phyloP scores from a whole-genome alignment of 2,113 vertebrate genomes.

The Chlorodrepanis virens region DNA sequence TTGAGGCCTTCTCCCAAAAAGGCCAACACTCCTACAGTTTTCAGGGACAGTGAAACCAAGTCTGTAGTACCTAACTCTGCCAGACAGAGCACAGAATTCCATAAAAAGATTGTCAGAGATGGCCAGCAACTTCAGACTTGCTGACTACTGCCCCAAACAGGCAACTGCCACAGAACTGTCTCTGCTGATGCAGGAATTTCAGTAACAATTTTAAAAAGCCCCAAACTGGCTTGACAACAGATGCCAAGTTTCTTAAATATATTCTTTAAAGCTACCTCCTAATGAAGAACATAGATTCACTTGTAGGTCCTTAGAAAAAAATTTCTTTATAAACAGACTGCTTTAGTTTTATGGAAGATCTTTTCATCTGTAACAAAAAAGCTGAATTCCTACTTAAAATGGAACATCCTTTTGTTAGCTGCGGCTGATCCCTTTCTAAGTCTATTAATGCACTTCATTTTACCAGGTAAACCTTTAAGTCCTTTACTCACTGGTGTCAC shows the following conservation, averaged over 20 bases:
- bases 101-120: not conserved
- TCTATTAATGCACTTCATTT: constrained; percentile 16
- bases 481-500: constrained; percentile 10
- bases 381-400: not conserved
- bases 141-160: not conserved
- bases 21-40: not conserved
- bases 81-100: not conserved
- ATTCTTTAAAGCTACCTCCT: constrained; percentile 8
- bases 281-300: not conserved
- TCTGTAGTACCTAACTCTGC: not conserved
- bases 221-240: not conserved
- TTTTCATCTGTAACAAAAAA: not conserved
- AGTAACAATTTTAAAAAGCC: not conserved
- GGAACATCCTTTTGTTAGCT: not conserved
- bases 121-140: not conserved
- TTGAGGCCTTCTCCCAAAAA: not conserved
- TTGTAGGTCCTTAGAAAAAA: not conserved
- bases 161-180: not conserved
- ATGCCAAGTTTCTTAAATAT: not conserved
- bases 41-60: not conserved
- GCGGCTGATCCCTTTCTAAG: not conserved
- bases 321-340: not conserved
- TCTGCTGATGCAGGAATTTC: not conserved
- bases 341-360: not conserved
- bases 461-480: constrained; percentile 36